Evolutionary conservation across 2,888 invertebrate genomes (phyloP).

Genomic region (Hymenopus coronatus): DNA sequence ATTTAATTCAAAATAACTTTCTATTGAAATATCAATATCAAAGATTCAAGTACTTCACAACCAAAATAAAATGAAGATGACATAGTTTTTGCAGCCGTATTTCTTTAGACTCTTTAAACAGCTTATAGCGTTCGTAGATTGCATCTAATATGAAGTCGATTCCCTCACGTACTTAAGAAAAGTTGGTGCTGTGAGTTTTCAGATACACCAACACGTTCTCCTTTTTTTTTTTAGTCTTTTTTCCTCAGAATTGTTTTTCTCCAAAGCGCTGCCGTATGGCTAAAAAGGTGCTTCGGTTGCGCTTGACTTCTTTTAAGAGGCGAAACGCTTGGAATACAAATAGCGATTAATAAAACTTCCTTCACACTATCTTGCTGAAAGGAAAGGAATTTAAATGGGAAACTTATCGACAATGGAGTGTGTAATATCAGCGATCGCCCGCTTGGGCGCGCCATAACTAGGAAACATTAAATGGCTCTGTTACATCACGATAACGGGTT

Average conservation of each 20-base stretch:
- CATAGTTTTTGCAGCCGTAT: no score
- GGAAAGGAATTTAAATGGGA: neutral
- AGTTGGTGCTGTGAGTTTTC: no score
- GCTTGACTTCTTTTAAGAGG: neutral
- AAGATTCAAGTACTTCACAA: no score
- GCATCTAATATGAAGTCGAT: no score
- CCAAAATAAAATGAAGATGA: no score
- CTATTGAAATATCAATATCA: no score
- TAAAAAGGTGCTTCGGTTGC: neutral
- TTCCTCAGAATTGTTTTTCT: neutral
- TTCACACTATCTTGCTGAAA: neutral
- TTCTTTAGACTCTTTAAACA: no score
- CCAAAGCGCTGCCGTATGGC: neutral
- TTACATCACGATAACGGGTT: neutral
- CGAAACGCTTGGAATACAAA: neutral
- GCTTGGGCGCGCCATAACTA: neutral
- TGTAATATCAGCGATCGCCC: neutral
- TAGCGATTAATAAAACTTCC: neutral
- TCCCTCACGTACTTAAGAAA: no score
- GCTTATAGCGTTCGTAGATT: no score
- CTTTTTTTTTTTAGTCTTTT: neutral
- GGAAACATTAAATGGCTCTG: neutral
- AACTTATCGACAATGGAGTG: neutral
- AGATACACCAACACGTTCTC: no score
- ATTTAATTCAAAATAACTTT: no score